Evolutionary conservation across 2,797 vertebrate species (phyloP), one percentile per base, ranked within the genome.

Genomic region (Halcyon smyrnensis): DNA sequence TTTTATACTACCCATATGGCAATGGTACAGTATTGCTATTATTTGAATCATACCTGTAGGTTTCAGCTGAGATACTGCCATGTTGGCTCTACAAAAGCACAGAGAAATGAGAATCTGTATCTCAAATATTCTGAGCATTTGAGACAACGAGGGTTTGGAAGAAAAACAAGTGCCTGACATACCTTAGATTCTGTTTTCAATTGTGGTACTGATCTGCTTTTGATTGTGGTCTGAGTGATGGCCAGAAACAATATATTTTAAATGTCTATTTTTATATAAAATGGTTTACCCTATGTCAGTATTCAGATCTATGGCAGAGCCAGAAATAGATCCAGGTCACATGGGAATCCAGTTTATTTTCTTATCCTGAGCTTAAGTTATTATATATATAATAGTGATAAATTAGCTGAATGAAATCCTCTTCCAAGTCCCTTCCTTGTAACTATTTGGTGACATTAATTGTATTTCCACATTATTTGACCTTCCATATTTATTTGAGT

Each of bases 341-440:
- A 81, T 93, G 91, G 70, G 54, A 90, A 90, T 71, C 70, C 37
- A 87, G 25, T 93, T 92, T 82, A 39, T 94, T 94, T 92, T n/a
- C 50, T 90, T 93, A 46, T 75, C 34, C 74, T 12, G 12, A 25
- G 28, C 9, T 76, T 82, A 89, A 48, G 4, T 36, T 84, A 48
- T 36, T 68, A 50, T 56, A 37, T 54, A 32, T 59, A 74, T 85
- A 23, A 11, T 69, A 19, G 3, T 60, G 27, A 84, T 84, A 84
- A 67, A 83, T 77, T 77, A 82, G 14, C 45, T 81, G 65, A 81
- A 78, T 69, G 2, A 90, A 94, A 78, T 84, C 32, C 3, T 79
- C 48, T 91, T 59, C 39, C 16, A 45, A 14, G 12, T 89, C 56
- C 27, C n/a, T 82, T 96, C 23, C 11, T 63, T 56, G 32, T 34